Conservation (phyloP, 2,797 vertebrate genomes). For the Eulemur rubriventer region DNA sequence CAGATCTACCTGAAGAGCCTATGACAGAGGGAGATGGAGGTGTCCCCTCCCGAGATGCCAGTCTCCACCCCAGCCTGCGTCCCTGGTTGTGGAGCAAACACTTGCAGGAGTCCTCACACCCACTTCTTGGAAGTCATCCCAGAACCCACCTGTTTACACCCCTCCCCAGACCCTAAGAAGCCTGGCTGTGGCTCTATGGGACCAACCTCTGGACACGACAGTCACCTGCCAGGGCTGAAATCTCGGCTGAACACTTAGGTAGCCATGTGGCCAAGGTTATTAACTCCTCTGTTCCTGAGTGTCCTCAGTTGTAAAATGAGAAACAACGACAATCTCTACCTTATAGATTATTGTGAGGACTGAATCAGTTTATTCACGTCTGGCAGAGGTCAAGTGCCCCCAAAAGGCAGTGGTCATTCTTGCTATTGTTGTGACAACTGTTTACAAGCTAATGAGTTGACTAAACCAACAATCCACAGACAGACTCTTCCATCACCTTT, state of each 20-base stretch:
- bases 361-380: not conserved
- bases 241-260: not conserved
- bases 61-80: not conserved
- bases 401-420: not conserved
- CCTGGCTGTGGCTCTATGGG: not conserved
- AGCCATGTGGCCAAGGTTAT: not conserved
- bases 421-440: not conserved
- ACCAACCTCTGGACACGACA: not conserved
- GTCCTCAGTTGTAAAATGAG: not conserved
- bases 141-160: not conserved
- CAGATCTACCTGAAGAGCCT: not conserved
- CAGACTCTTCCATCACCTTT: not conserved
- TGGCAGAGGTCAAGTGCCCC: not conserved
- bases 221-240: not conserved
- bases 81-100: not conserved
- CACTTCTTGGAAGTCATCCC: not conserved
- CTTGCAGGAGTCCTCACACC: not conserved
- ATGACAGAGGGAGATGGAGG: not conserved
- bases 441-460: not conserved
- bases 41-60: not conserved
- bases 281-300: not conserved
- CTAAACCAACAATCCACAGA: not conserved
- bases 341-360: too few relatives aligned
- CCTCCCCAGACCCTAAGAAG: not conserved
- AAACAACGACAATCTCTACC: too few relatives aligned